Conservation (phyloP, 2,797 vertebrate genomes). For the Gymnothorax javanicus region DNA sequence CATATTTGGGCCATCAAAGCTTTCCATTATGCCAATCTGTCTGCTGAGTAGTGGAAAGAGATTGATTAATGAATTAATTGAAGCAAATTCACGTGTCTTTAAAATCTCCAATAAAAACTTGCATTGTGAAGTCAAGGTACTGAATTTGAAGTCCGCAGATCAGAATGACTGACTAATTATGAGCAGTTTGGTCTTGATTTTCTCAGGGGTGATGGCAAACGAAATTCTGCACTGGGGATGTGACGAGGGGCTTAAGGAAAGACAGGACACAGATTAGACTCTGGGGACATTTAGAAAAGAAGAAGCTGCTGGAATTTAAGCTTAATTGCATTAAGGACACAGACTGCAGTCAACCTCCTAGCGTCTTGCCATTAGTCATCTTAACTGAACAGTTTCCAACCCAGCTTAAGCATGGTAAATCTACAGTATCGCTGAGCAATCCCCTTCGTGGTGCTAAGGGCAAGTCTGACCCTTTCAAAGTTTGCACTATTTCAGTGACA, state of each 20-base stretch:
- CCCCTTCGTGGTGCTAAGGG: constrained; percentile 16
- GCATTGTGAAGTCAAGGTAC: neutral
- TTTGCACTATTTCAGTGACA: constrained; percentile 34
- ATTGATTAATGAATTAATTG: neutral
- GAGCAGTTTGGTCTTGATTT: neutral
- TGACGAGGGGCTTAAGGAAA: neutral
- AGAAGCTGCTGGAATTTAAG: neutral
- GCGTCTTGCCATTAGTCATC: neutral
- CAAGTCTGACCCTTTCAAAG: constrained; percentile 18
- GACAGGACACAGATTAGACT: neutral
- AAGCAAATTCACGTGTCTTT: neutral
- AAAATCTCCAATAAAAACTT: neutral
- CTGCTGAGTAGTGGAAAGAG: neutral
- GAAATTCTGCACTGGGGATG: neutral
- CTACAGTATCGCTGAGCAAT: constrained; percentile 1
- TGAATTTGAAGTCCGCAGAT: neutral
- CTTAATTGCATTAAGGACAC: neutral
- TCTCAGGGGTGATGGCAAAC: neutral
- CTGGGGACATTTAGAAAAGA: neutral
- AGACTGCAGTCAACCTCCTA: neutral
- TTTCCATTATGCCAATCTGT: neutral
- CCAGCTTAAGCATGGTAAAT: neutral
- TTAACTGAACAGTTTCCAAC: neutral
- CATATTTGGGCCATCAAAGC: neutral
- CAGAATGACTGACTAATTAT: neutral